Evolutionary conservation across 1,140 invertebrate genomes (phyloP).

Genomic region (Chrysomallon squamiferum): DNA sequence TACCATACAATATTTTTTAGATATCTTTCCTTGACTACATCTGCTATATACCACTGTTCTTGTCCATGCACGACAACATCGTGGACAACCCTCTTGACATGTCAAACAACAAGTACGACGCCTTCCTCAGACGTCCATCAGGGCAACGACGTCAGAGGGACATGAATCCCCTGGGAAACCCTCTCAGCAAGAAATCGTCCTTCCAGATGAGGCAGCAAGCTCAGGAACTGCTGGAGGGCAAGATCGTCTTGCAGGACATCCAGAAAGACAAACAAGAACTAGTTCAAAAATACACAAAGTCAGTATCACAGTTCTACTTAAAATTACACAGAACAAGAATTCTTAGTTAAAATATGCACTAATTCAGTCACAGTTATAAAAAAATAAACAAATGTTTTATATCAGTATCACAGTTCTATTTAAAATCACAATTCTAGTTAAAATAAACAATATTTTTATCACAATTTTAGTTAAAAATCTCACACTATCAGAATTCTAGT

Average conservation of each 20-base stretch:
- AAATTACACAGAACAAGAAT: no score
- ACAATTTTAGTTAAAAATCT: no score
- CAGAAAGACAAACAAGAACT: slow-evolving; percentile 30
- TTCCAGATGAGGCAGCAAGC: slow-evolving; percentile 38
- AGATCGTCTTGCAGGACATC: slow-evolving; percentile 30
- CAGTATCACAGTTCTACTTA: no score
- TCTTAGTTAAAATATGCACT: no score
- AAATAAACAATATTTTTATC: no score
- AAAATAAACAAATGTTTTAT: no score
- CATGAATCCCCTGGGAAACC: slow-evolving; percentile 51
- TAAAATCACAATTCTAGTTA: no score
- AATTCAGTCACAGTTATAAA: no score
- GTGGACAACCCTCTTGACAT: slow-evolving; percentile 55
- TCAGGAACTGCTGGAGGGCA: slow-evolving; percentile 43
- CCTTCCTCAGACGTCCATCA: slow-evolving; percentile 23
- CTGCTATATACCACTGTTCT: slow-evolving; percentile 55
- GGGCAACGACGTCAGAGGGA: slow-evolving; percentile 45
- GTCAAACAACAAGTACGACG: slow-evolving; percentile 47
- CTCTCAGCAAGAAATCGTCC: slow-evolving; percentile 26
- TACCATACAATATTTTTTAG: slow-evolving; percentile 35
- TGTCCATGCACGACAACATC: slow-evolving; percentile 59
- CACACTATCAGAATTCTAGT: no score
- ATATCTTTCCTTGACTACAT: slow-evolving; percentile 59
- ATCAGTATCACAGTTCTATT: no score
- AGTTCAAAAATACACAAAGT: slow-evolving; percentile 39